phyloP scores from a whole-genome alignment of 2,113 vertebrate genomes.

The Thermophis baileyi region DNA sequence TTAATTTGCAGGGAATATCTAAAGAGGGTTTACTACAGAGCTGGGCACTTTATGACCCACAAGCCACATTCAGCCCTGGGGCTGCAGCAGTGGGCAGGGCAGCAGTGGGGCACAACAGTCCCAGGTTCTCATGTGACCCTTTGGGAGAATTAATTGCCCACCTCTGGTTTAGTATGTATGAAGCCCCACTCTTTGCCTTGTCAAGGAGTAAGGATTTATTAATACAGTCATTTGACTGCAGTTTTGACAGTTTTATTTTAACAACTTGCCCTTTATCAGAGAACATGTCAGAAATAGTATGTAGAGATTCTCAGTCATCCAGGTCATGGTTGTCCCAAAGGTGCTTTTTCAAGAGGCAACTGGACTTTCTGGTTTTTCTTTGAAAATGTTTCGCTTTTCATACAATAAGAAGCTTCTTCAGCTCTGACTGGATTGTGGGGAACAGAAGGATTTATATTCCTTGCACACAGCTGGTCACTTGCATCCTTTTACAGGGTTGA shows the following conservation, averaged over 20 bases:
- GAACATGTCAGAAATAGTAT: background rate
- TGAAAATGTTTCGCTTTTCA: no score
- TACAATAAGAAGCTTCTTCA: no score
- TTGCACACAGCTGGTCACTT: no score
- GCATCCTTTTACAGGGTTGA: no score
- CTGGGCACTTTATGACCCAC: background rate
- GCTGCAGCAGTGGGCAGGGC: background rate
- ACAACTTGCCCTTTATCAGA: background rate
- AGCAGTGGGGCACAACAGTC: background rate
- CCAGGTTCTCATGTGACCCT: background rate
- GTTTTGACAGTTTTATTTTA: background rate
- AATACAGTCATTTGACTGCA: background rate
- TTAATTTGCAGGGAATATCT: background rate
- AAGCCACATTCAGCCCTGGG: background rate
- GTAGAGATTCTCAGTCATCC: no score
- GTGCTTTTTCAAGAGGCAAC: no score
- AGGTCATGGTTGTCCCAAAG: no score
- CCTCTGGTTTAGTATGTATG: background rate
- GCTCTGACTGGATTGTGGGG: no score
- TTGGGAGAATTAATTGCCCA: background rate
- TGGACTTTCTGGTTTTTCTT: no score
- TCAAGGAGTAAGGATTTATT: background rate
- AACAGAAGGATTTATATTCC: no score
- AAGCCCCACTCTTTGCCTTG: background rate
- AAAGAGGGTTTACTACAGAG: background rate